Base-by-base conservation (phyloP, 2,888 invertebrate genomes). In the Ectemnius cavifrons region DNA sequence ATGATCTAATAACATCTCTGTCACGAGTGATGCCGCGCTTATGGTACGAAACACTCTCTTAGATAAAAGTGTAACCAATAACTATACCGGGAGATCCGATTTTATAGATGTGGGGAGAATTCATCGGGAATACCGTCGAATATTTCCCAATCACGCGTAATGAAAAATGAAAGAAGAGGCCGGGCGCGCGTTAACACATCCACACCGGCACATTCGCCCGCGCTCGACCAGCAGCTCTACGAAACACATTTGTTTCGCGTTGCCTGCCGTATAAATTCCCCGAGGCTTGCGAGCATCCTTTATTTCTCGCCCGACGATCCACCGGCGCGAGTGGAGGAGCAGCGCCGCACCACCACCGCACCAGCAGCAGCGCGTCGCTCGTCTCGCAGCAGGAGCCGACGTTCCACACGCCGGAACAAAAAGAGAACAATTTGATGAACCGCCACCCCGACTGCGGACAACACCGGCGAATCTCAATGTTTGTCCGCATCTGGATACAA, bases 111-210 rank as follows among this genome's bases (percentile, higher is more conserved):
- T 67, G 67, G 47, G 70, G 68, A 68, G 77, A 79, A 81, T 73
- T 77, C 73, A 79, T 37, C 79, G 71, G 66, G 66, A 71, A 67
- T 71, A 56, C 71, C 71, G 59, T 67, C 73, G 82, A 81, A 81
- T 81, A 81, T 81, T 81, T 79, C 71, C 82, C 82, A 79, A 81
- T 81, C 69, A 66, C 58, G 77, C 64, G 73, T 79, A 79, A 79
- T 81, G 68, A 71, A 75, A 79, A 73, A 49, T 13, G 23, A 65
- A 60, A 63, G 74, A 66, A 71, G 68, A 67, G 66, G 69, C 64
- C 74, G 65, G 45, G 66, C 46, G 69, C 67, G 70, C 70, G 71
- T 71, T 82, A 23, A 23, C 23, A 23, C 23, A 23, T 23, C 23
- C 23, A 23, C 23, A 23, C 23, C 23, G 2, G 23, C 23, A 23